Evolutionary conservation across 2,797 vertebrate species (phyloP).

Genomic region (Oreortyx pictus): DNA sequence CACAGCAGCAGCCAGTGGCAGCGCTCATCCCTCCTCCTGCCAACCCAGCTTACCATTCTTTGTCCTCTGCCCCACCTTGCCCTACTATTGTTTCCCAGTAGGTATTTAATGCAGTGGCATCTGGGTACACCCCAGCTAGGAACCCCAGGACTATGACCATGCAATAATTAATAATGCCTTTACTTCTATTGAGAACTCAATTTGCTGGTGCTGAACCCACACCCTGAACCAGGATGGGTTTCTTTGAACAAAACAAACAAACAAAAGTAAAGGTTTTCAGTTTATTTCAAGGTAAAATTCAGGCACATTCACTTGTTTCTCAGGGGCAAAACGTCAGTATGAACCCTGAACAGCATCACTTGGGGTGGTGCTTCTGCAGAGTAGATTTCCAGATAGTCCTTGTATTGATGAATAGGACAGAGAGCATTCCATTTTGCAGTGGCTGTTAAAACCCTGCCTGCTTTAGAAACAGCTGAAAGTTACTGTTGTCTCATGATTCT

Average conservation of each 20-base stretch:
- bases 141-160: not conserved
- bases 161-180: not conserved
- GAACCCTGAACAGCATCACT: not conserved
- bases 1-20: not conserved
- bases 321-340: not conserved
- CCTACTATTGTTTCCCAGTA: not conserved
- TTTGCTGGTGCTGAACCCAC: not conserved
- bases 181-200: not conserved
- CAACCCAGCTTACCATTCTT: not conserved
- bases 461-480: not conserved
- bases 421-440: not conserved
- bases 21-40: not conserved
- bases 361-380: not conserved
- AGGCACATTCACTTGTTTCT: not conserved
- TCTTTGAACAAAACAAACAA: not conserved
- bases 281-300: not conserved
- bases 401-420: fast-evolving
- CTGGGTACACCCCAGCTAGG: not conserved
- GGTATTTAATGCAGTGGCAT: not conserved
- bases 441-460: not conserved
- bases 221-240: not conserved
- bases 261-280: not conserved
- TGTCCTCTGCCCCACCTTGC: not conserved
- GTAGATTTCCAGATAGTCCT: not conserved
- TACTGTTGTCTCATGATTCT: not conserved